Conservation (phyloP, 1,140 invertebrate species). For the Chironomus striatipennis region DNA sequence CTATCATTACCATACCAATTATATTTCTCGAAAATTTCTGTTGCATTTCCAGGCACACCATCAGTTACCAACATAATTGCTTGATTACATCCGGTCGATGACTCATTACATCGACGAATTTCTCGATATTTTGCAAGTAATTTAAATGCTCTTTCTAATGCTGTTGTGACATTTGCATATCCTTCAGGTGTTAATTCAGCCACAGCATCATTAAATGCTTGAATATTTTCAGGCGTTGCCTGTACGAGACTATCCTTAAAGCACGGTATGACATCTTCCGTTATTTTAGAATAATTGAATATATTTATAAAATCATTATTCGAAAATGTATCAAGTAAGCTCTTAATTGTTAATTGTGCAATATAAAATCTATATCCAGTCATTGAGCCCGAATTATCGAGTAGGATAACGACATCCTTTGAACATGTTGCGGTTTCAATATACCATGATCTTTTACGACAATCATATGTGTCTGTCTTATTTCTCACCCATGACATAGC, state of each 20-base stretch:
- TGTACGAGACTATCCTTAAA: slow-evolving; percentile 77
- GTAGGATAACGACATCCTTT: slow-evolving; percentile 92
- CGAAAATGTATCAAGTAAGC: slow-evolving; percentile 88
- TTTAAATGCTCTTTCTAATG: slow-evolving; percentile 78
- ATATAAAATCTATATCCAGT: slow-evolving; percentile 65
- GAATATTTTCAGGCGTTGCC: slow-evolving; percentile 85
- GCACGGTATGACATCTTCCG: slow-evolving; percentile 63
- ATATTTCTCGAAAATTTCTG: slow-evolving; percentile 76
- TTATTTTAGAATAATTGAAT: slow-evolving; percentile 61
- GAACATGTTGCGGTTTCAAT: slow-evolving; percentile 95
- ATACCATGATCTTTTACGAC: slow-evolving; percentile 83
- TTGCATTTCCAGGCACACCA: slow-evolving; percentile 84
- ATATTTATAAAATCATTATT: slow-evolving; percentile 98
- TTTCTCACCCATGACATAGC: slow-evolving; percentile 48
- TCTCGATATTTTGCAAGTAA: slow-evolving; percentile 60
- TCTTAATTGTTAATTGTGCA: slow-evolving; percentile 62
- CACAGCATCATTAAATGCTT: slow-evolving; percentile 64
- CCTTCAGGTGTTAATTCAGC: slow-evolving; percentile 58
- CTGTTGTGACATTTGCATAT: slow-evolving; percentile 78
- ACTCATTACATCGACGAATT: slow-evolving; percentile 47
- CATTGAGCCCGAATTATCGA: slow-evolving; percentile 98
- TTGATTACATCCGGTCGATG: slow-evolving; percentile 76
- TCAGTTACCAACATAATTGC: slow-evolving; percentile 99
- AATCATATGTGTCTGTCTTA: slow-evolving; percentile 67
- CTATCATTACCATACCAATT: slow-evolving; percentile 62